These are phyloP conservation scores for Phrynocephalus forsythii DNA, from an alignment of 2,797 vertebrate genomes.

Conservation along the genomic window DNA sequence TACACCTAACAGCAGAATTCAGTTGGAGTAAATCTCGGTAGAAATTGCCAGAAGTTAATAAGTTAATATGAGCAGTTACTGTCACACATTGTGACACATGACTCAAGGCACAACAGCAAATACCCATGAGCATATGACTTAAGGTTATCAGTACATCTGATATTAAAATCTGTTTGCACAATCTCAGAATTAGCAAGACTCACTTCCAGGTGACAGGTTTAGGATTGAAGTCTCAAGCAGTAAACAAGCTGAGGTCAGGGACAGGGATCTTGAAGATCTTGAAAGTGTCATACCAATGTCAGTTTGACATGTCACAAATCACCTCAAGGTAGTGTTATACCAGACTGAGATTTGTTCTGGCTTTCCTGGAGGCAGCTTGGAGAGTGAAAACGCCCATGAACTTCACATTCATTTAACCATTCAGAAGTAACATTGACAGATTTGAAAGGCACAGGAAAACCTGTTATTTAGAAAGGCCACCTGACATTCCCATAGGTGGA, in stretches of 20 bases:
- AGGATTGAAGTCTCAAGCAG: not conserved
- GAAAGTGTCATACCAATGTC: not conserved
- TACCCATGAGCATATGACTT: not conserved
- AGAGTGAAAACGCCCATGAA: not conserved
- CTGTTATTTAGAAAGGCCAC: not conserved
- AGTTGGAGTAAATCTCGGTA: too few relatives aligned
- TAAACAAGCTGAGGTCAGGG: not conserved
- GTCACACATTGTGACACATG: too few relatives aligned
- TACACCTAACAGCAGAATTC: too few relatives aligned
- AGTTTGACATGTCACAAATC: too few relatives aligned
- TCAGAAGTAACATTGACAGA: not conserved
- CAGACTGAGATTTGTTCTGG: not conserved
- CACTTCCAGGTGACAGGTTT: not conserved
- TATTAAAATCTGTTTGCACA: not conserved
- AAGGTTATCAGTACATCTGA: not conserved
- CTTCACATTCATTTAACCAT: conserved; percentile 5
- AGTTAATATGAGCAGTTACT: too few relatives aligned
- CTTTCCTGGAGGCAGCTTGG: not conserved
- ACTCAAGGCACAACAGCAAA: too few relatives aligned
- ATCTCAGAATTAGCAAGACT: not conserved
- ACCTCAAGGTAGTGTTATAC: not conserved
- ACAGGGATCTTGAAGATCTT: not conserved
- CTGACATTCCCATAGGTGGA: not conserved
- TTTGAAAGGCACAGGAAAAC: not conserved
- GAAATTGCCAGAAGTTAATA: too few relatives aligned